Conservation (phyloP, 2,888 invertebrate genomes). For the Athalia cordata region DNA sequence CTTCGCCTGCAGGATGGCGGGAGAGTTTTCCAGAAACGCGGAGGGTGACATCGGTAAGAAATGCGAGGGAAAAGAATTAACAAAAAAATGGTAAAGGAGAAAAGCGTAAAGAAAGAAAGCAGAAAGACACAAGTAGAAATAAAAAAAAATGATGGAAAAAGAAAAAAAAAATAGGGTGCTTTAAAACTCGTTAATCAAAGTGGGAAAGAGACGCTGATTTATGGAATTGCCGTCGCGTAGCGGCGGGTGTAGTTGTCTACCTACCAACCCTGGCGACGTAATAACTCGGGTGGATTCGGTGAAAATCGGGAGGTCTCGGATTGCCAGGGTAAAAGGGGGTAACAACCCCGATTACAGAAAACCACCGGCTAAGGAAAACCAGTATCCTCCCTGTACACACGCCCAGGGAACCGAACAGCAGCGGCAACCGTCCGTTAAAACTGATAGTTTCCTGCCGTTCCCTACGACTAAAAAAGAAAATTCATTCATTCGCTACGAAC, state of each 20-base stretch:
- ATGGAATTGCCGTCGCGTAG: conserved; percentile 28
- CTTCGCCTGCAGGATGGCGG: no score
- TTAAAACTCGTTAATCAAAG: conserved; percentile 43
- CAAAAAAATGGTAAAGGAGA: not conserved
- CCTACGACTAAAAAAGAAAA: not conserved
- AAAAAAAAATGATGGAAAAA: not conserved
- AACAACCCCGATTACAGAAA: conserved; percentile 23
- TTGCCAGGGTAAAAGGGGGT: conserved; percentile 10
- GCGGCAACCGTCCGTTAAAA: conserved; percentile 15
- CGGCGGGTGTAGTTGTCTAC: conserved; percentile 1
- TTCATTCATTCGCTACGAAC: not conserved
- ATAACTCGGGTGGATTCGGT: not conserved
- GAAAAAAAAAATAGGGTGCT: conserved; percentile 19
- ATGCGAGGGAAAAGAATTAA: not conserved
- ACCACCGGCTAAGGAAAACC: not conserved
- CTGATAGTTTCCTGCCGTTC: conserved; percentile 24
- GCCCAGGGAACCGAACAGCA: not conserved
- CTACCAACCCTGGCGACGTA: not conserved
- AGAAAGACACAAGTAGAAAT: not conserved
- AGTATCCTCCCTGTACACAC: not conserved
- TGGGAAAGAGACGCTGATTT: conserved; percentile 32
- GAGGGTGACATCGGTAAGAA: no score
- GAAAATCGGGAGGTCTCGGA: not conserved
- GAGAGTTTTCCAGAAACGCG: no score
- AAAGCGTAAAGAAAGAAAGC: not conserved